These are phyloP conservation scores for Lynx canadensis DNA, from an alignment of 2,113 vertebrate genomes.

Conservation along the genomic window DNA sequence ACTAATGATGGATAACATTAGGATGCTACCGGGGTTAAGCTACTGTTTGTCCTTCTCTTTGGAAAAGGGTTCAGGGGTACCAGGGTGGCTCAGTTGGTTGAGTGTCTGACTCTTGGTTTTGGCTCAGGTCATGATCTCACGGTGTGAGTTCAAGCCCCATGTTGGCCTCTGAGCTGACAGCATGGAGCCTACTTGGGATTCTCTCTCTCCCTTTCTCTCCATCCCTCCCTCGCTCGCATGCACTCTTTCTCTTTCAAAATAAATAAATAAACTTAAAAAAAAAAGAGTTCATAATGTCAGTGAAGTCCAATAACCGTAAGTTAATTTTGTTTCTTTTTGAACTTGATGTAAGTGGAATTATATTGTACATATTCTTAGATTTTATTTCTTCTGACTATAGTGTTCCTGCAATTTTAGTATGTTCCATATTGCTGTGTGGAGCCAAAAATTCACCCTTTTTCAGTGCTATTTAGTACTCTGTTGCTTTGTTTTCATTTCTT, in stretches of 20 bases:
- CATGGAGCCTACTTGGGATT: no score
- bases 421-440: neutral
- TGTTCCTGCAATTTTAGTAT: neutral
- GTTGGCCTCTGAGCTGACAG: no score
- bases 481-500: neutral
- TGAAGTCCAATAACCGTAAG: neutral
- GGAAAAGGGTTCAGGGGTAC: neutral
- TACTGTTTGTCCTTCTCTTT: neutral
- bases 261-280: no score
- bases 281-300: neutral
- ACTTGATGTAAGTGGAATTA: constrained; percentile 14
- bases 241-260: no score
- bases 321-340: neutral
- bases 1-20: neutral
- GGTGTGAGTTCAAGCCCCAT: no score
- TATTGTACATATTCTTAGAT: neutral
- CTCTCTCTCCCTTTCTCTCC: no score
- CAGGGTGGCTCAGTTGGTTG: no score
- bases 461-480: neutral
- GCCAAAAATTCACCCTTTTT: neutral
- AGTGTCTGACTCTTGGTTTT: no score
- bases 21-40: neutral
- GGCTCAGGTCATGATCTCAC: no score
- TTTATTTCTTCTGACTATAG: neutral
- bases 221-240: no score